These are phyloP conservation scores for Novumbra hubbsi DNA, from an alignment of 2,797 vertebrate genomes.

Conservation along the genomic window DNA sequence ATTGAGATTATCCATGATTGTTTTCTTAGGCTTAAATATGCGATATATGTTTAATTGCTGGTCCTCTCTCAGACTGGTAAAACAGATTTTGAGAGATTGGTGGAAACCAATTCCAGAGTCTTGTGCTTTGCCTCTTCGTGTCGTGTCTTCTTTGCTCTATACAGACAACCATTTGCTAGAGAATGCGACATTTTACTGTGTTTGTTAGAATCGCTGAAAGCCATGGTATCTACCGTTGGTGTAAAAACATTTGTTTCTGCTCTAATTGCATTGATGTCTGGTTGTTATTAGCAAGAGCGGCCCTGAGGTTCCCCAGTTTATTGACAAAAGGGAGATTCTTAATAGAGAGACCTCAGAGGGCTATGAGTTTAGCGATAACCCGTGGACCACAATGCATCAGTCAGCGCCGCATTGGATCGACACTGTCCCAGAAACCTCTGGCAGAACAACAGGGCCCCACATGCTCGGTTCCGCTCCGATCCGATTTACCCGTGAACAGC, in stretches of 20 bases:
- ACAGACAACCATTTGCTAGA: background rate
- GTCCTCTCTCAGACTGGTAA: background rate
- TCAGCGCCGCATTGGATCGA: background rate
- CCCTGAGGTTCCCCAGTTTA: background rate
- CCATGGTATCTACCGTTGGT: too few relatives aligned
- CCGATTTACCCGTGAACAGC: background rate
- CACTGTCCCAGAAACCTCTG: background rate
- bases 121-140: background rate
- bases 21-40: background rate
- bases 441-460: background rate
- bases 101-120: background rate
- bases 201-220: too few relatives aligned
- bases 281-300: too few relatives aligned
- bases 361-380: background rate
- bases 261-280: too few relatives aligned
- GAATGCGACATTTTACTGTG: too few relatives aligned
- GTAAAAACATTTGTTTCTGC: too few relatives aligned
- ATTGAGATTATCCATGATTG: background rate
- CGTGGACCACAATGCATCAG: constrained; percentile 6
- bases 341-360: background rate
- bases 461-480: background rate
- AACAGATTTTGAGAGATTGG: background rate
- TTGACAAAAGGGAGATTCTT: background rate
- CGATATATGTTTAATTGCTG: background rate
- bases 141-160: background rate